Conservation (phyloP, 2,888 invertebrate genomes). For the Andrena chrysosceles region DNA sequence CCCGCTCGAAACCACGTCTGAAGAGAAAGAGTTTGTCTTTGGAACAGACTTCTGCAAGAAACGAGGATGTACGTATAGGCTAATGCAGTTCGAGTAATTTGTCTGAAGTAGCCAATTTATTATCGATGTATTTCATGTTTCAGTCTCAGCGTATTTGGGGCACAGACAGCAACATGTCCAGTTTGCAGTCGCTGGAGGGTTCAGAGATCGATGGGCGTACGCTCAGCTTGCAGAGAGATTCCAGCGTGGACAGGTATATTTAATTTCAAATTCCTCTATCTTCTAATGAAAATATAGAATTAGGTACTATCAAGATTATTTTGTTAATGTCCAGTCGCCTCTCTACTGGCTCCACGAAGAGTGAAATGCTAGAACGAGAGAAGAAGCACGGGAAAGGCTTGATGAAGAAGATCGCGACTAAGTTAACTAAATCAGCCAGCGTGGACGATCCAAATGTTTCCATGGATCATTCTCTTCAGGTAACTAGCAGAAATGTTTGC, state of each 20-base stretch:
- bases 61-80: constrained; percentile 51
- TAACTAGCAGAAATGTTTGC: constrained; percentile 50
- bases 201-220: constrained; percentile 87
- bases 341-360: constrained; percentile 94
- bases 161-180: constrained; percentile 93
- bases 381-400: constrained; percentile 93
- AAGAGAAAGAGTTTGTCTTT: constrained; percentile 90
- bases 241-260: constrained; percentile 91
- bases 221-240: constrained; percentile 89
- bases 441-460: constrained; percentile 89
- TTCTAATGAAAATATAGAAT: neutral
- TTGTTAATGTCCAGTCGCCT: constrained; percentile 87
- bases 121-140: constrained; percentile 24
- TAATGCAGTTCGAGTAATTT: neutral
- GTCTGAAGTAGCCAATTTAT: constrained; percentile 7
- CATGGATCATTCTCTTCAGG: constrained; percentile 81
- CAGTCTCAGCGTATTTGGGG: constrained; percentile 90
- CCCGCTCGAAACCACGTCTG: constrained; percentile 86
- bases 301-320: neutral
- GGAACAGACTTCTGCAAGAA: constrained; percentile 87
- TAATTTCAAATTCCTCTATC: neutral
- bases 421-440: constrained; percentile 93
- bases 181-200: constrained; percentile 91
- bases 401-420: constrained; percentile 92
- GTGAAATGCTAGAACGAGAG: constrained; percentile 91